Evolutionary conservation across 2,797 vertebrate species (phyloP).

Genomic region (Pseudotriccus pelzelni): DNA sequence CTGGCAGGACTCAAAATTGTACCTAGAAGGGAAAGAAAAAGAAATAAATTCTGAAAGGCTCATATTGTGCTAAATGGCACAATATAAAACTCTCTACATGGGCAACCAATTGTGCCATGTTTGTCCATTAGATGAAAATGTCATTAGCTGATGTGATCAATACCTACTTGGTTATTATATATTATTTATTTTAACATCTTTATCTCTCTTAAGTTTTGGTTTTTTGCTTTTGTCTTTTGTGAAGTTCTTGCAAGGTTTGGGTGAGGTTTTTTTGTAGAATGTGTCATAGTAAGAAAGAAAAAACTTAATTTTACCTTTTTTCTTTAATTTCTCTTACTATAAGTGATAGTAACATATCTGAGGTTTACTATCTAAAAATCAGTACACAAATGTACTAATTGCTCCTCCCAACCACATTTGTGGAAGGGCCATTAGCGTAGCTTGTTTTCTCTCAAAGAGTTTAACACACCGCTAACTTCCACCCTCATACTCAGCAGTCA

Average conservation of each 20-base stretch:
- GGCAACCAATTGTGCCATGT: neutral
- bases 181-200: neutral
- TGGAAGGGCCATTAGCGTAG: neutral
- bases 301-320: neutral
- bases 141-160: neutral
- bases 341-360: neutral
- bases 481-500: neutral
- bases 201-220: accelerated
- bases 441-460: neutral
- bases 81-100: neutral
- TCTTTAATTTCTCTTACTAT: neutral
- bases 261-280: neutral
- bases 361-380: neutral
- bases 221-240: neutral
- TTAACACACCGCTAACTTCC: neutral
- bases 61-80: neutral
- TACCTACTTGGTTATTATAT: neutral
- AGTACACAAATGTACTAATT: neutral
- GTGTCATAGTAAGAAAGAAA: neutral
- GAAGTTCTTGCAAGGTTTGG: accelerated
- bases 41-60: neutral
- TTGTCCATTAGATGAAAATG: neutral
- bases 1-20: neutral
- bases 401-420: neutral
- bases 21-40: neutral